Conservation (phyloP, 2,888 invertebrate genomes). For the Philereme transversata region DNA sequence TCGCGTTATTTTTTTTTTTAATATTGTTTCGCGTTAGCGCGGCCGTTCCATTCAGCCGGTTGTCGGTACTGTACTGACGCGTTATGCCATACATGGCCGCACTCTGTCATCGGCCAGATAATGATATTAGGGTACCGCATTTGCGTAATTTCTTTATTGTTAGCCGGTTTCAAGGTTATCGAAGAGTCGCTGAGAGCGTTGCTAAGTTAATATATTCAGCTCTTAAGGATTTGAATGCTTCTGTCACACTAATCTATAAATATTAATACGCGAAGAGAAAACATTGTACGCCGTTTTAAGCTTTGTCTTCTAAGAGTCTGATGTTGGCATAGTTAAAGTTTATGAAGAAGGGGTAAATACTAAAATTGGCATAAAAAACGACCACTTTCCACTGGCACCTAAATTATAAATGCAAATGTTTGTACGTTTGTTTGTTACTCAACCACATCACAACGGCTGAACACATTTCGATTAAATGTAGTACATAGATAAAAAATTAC, state of each 20-base stretch:
- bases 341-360: too few species aligned
- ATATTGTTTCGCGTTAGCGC: constrained; percentile 33
- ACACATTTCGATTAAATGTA: too few species aligned
- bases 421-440: too few species aligned
- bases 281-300: too few species aligned
- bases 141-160: constrained; percentile 24
- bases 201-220: background rate
- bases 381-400: too few species aligned
- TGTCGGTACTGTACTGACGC: constrained; percentile 25
- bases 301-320: too few species aligned
- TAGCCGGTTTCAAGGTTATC: constrained; percentile 23
- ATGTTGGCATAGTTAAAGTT: too few species aligned
- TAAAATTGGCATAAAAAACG: too few species aligned
- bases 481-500: too few species aligned
- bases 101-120: constrained; percentile 40
- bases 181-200: background rate
- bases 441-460: too few species aligned
- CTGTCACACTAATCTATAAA: background rate
- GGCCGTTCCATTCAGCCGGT: constrained; percentile 18
- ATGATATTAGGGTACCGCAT: constrained; percentile 36
- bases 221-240: background rate
- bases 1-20: constrained; percentile 34
- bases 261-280: background rate
- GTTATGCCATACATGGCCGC: constrained; percentile 36
- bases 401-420: too few species aligned